phyloP scores from a whole-genome alignment of 2,113 vertebrate genomes.

The Mesoclemmys tuberculata region DNA sequence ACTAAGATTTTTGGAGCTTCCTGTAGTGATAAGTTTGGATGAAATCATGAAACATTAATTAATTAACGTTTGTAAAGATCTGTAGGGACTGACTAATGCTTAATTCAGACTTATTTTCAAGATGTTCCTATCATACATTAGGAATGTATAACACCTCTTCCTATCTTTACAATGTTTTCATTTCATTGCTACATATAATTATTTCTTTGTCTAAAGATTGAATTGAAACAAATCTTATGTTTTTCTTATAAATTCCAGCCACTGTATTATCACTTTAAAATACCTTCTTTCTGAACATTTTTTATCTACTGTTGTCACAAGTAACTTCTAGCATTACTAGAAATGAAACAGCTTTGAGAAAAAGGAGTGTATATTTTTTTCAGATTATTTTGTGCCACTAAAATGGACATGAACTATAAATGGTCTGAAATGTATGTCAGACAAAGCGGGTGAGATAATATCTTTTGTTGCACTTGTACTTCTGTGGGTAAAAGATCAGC shows the following conservation, averaged over 20 bases:
- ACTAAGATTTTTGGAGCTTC: neutral
- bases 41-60: neutral
- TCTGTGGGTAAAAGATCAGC: neutral
- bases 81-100: neutral
- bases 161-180: neutral
- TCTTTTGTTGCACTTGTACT: neutral
- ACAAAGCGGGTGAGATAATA: neutral
- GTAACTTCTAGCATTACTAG: neutral
- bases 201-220: neutral
- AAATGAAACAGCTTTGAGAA: neutral
- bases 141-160: accelerated
- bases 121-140: neutral
- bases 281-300: neutral
- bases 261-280: neutral
- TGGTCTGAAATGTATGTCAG: neutral
- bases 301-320: neutral
- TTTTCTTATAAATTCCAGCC: neutral
- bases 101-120: neutral
- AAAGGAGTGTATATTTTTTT: neutral
- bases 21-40: neutral
- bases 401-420: neutral
- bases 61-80: neutral
- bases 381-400: neutral
- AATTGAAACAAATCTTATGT: neutral
- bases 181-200: neutral